Percentiles rank a stretch among this genome's conserved stretches.
These are phyloP conservation scores for Augochlora pura DNA, from an alignment of 1,140 invertebrate genomes.

Conservation along the genomic window DNA sequence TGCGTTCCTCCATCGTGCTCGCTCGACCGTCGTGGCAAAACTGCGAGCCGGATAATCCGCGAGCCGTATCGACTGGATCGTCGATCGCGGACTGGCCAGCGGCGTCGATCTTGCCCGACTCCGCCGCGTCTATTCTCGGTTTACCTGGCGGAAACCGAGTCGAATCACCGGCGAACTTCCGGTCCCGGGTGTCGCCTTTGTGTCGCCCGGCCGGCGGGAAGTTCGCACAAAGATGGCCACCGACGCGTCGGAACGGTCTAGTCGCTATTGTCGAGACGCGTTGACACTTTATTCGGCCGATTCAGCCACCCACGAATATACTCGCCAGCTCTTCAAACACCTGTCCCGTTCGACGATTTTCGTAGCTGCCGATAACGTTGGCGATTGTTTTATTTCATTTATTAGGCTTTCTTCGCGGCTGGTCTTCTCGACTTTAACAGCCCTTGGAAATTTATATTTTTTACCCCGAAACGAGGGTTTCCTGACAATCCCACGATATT, in stretches of 20 bases:
- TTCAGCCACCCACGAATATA: too few species aligned
- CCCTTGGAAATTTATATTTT: too few species aligned
- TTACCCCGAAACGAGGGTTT: too few species aligned
- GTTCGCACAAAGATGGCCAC: neutral
- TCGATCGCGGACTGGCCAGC: conserved; percentile 1
- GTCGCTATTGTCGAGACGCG: too few species aligned
- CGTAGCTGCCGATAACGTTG: too few species aligned
- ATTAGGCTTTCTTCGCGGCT: too few species aligned
- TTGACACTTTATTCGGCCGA: too few species aligned
- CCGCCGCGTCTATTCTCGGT: neutral
- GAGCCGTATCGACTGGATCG: neutral
- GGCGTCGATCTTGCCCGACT: neutral
- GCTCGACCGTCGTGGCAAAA: neutral
- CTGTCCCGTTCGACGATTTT: too few species aligned
- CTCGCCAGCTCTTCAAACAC: too few species aligned
- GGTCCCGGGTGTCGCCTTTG: neutral
- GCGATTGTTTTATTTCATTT: too few species aligned
- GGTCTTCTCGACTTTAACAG: too few species aligned
- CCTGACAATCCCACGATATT: too few species aligned
- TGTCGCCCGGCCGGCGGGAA: neutral
- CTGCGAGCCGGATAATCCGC: neutral
- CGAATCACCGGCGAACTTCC: conserved; percentile 14
- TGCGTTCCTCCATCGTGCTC: conserved; percentile 8
- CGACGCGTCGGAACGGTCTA: neutral
- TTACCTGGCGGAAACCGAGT: conserved; percentile 14